Conservation (phyloP, 2,797 vertebrate species). For the Falco berigora region DNA sequence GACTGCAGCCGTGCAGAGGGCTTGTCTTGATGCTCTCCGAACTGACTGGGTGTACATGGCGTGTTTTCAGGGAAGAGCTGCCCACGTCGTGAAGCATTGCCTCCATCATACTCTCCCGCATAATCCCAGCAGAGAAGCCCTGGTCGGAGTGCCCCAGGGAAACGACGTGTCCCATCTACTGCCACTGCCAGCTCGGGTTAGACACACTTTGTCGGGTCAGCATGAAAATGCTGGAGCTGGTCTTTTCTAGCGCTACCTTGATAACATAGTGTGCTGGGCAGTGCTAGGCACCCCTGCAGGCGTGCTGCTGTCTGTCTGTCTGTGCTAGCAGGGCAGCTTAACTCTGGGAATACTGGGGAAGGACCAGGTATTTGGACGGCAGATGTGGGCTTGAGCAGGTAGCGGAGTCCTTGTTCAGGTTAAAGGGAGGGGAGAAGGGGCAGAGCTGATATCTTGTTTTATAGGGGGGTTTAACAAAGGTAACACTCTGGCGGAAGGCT, state of each 20-base stretch:
- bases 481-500: neutral
- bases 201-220: neutral
- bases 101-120: rapidly evolving
- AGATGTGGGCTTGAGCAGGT: neutral
- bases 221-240: neutral
- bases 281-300: neutral
- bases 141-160: rapidly evolving
- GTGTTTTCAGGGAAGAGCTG: neutral
- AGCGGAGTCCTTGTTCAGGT: neutral
- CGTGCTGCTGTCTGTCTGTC: neutral
- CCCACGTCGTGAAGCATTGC: neutral
- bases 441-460: neutral
- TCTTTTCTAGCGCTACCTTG: neutral
- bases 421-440: neutral
- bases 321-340: neutral
- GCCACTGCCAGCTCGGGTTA: neutral
- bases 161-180: neutral
- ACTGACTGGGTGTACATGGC: neutral
- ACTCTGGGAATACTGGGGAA: neutral
- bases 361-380: neutral
- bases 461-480: neutral
- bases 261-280: neutral
- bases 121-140: neutral
- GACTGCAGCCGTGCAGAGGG: neutral
- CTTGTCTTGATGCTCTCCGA: neutral